phyloP scores from a whole-genome alignment of 2,797 vertebrate genomes.

The Amphiprion clarkii region DNA sequence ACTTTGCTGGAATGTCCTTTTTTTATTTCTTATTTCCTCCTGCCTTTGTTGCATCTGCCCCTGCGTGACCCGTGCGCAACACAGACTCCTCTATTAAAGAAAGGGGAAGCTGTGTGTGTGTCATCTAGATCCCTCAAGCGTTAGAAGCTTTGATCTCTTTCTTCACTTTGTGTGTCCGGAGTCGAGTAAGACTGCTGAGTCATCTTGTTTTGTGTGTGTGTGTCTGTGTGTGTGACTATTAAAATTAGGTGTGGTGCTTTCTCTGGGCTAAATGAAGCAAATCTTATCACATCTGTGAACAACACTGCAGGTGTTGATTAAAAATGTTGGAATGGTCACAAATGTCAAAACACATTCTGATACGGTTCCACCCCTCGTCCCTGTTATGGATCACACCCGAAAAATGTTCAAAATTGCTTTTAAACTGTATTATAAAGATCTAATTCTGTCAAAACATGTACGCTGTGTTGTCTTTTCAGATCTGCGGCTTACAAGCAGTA shows the following conservation, averaged over 20 bases:
- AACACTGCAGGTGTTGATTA: conserved; percentile 6
- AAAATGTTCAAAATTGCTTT: neutral
- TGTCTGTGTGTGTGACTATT: conserved; percentile 19
- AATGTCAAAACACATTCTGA: neutral
- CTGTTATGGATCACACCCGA: neutral
- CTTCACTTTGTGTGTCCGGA: conserved; percentile 47
- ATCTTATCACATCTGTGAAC: conserved; percentile 11
- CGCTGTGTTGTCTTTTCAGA: neutral
- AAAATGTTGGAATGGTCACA: conserved; percentile 9
- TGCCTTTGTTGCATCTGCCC: conserved; percentile 75
- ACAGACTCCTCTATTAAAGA: conserved; percentile 56
- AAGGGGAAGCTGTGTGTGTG: conserved; percentile 22
- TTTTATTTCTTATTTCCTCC: conserved; percentile 73
- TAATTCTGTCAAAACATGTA: too few species aligned
- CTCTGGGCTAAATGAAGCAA: conserved; percentile 18
- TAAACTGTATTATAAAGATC: neutral
- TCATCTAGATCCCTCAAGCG: conserved; percentile 60
- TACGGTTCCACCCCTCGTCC: neutral
- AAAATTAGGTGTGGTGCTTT: conserved; percentile 26
- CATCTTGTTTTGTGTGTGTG: conserved; percentile 27
- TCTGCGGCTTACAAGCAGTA: neutral
- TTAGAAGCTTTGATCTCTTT: conserved; percentile 68
- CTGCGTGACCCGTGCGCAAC: conserved; percentile 58
- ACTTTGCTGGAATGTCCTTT: conserved; percentile 70
- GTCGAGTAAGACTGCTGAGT: conserved; percentile 62